These are phyloP conservation scores for Flexamia atlantica DNA, from an alignment of 2,888 invertebrate species.

Conservation along the genomic window DNA sequence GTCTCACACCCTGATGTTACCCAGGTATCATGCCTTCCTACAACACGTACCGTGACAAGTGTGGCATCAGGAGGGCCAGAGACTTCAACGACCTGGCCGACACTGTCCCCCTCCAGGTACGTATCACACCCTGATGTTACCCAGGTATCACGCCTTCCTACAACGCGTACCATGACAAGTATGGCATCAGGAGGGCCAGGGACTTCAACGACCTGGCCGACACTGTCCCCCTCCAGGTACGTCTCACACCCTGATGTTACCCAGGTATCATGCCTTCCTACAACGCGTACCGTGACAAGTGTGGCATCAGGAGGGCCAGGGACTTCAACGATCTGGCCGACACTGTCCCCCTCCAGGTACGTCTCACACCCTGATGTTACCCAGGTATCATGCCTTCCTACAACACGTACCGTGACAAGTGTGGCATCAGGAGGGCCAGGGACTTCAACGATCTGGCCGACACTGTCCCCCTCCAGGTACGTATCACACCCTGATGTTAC, in stretches of 20 bases:
- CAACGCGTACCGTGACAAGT: constrained; percentile 81
- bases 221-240: constrained; percentile 76
- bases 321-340: constrained; percentile 81
- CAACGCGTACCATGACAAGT: constrained; percentile 81
- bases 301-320: constrained; percentile 78
- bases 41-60: constrained; percentile 81
- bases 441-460: constrained; percentile 81
- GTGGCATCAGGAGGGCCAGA: constrained; percentile 78
- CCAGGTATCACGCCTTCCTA: too few species aligned
- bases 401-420: constrained; percentile 81
- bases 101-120: constrained; percentile 76
- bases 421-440: constrained; percentile 78
- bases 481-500: too few species aligned
- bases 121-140: too few species aligned
- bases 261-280: too few species aligned
- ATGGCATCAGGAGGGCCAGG: constrained; percentile 78
- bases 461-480: constrained; percentile 76
- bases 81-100: constrained; percentile 81
- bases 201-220: constrained; percentile 81
- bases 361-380: too few species aligned
- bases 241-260: too few species aligned
- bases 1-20: too few species aligned
- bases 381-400: too few species aligned
- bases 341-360: constrained; percentile 76
- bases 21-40: constrained; percentile 88